Percentiles rank a stretch among this genome's conserved stretches.
Evolutionary conservation across 1,140 invertebrate genomes (phyloP).

Genomic region (Drosophila neocordata): DNA sequence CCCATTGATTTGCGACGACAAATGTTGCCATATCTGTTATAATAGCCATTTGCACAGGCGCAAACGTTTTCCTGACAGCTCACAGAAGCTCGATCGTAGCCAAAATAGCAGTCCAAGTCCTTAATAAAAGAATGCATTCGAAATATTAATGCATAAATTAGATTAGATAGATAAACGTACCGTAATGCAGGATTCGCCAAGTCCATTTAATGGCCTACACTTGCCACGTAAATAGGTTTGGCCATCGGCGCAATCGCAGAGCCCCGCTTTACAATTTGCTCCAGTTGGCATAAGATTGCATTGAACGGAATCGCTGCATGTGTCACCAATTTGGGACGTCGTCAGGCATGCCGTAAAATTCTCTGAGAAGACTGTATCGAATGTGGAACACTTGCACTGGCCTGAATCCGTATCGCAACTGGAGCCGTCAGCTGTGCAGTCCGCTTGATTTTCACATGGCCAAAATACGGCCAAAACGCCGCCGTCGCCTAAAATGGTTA

Average conservation of each 20-base stretch:
- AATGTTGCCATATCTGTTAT: conserved; percentile 82
- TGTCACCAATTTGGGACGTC: conserved; percentile 76
- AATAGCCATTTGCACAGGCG: conserved; percentile 81
- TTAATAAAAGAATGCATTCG: conserved; percentile 4
- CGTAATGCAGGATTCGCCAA: conserved; percentile 70
- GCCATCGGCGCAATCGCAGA: conserved; percentile 82
- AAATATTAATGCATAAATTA: too few relatives aligned
- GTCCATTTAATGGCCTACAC: conserved; percentile 73
- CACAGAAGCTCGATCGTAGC: conserved; percentile 79
- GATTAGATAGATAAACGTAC: conserved; percentile 10
- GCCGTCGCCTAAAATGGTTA: conserved; percentile 49
- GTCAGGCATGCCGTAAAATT: conserved; percentile 73
- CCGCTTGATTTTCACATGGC: conserved; percentile 72
- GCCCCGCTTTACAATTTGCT: conserved; percentile 82
- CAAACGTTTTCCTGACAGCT: conserved; percentile 74
- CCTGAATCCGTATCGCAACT: conserved; percentile 54
- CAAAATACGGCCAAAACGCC: conserved; percentile 67
- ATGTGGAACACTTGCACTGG: conserved; percentile 62
- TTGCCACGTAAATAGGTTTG: conserved; percentile 77
- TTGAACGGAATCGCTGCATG: conserved; percentile 77
- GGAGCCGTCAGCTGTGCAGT: conserved; percentile 73
- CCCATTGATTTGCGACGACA: conserved; percentile 82
- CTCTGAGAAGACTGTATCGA: conserved; percentile 67
- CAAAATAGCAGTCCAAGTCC: conserved; percentile 81
- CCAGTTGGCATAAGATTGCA: conserved; percentile 83